Conservation (phyloP, 2,797 vertebrate genomes). For the Anabas testudineus region DNA sequence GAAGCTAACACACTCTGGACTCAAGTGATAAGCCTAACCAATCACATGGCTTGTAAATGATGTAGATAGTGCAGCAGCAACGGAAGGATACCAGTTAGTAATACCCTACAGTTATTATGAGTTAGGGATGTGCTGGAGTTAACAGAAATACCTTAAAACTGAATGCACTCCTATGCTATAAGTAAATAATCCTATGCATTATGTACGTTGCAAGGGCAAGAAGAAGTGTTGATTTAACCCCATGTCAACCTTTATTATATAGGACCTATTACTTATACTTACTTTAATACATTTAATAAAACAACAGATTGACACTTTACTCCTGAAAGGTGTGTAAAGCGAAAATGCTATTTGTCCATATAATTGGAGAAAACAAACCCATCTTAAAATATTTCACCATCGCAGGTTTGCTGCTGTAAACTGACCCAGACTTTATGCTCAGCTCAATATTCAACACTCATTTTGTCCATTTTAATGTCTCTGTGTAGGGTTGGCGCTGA, state of each 20-base stretch:
- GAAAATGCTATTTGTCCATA: neutral
- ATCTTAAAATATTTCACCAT: neutral
- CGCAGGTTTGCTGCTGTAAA: neutral
- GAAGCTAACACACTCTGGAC: slow-evolving; percentile 30
- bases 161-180: neutral
- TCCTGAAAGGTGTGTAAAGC: no score
- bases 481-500: neutral
- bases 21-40: slow-evolving; percentile 50
- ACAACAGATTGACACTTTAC: no score
- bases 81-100: slow-evolving; percentile 1
- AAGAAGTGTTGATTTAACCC: neutral
- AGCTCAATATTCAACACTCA: neutral
- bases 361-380: neutral
- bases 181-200: neutral
- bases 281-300: no score
- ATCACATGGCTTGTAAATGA: slow-evolving; percentile 28
- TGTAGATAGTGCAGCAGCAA: slow-evolving; percentile 22
- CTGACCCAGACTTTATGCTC: neutral
- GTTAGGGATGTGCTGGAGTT: neutral
- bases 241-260: no score
- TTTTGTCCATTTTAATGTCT: neutral
- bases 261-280: no score
- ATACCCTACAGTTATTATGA: neutral
- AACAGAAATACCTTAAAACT: neutral
- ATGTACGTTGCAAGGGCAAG: neutral